Conservation (phyloP, 2,888 invertebrate species). For the Spisula subtruncata region DNA sequence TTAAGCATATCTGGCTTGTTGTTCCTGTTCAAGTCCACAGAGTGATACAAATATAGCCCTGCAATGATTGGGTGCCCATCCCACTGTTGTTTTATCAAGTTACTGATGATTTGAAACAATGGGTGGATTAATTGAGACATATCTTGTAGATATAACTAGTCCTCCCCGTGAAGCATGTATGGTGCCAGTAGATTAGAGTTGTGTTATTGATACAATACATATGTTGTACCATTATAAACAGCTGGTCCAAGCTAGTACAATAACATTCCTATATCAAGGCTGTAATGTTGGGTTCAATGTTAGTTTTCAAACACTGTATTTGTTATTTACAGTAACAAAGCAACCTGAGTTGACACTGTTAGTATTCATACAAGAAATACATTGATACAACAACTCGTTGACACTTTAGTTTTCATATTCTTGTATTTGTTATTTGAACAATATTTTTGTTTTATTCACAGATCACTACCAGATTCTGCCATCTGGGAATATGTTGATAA, state of each 20-base stretch:
- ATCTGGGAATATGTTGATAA: slow-evolving; percentile 73
- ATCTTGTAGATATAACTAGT: slow-evolving; percentile 26
- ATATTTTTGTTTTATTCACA: slow-evolving; percentile 52
- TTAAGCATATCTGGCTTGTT: not conserved
- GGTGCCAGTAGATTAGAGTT: slow-evolving; percentile 36
- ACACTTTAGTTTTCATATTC: too few species aligned
- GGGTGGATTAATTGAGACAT: slow-evolving; percentile 28
- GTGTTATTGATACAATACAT: slow-evolving; percentile 44
- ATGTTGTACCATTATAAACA: slow-evolving; percentile 19
- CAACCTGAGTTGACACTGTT: too few species aligned
- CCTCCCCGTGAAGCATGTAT: not conserved
- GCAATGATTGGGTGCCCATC: not conserved
- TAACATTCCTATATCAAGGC: not conserved
- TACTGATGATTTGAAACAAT: slow-evolving; percentile 19
- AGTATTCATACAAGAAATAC: too few species aligned
- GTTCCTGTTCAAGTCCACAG: not conserved
- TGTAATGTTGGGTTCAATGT: too few species aligned
- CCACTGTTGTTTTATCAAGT: not conserved
- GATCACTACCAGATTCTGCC: slow-evolving; percentile 75
- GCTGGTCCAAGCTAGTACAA: not conserved
- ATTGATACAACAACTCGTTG: too few species aligned
- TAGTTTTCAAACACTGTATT: too few species aligned
- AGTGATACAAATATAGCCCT: slow-evolving; percentile 24
- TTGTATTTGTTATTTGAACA: too few species aligned
- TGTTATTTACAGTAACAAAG: too few species aligned